Base-by-base conservation (phyloP, 2,797 vertebrate species). In the Odontamblyopus rebecca region DNA sequence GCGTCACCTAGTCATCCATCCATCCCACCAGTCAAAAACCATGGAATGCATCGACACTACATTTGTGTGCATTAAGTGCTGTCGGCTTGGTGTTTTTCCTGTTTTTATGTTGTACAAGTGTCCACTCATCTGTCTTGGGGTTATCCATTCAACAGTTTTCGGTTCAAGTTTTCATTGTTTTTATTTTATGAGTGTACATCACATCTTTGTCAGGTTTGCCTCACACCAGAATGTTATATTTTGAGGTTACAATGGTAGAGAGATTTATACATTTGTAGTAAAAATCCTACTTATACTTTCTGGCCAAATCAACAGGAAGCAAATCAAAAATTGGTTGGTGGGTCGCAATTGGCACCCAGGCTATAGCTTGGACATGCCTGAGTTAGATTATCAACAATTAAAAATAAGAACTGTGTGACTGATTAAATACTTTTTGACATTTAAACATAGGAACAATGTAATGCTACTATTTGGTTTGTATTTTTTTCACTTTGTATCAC, bases 1-100 rank as follows among this genome's bases (percentile, higher is more conserved):
- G 90, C 88, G 85, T 93, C 90, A 86, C 77, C 79, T 71, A 75
- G 80, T 90, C 90, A 89, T 84, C 80, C n/a, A 89, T 84, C 23
- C 89, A 91, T 91, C 64, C 53, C 61, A 23, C 70, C 82, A 80
- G 78, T 74, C 74, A 68, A 77, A 35, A n/a, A 23, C 70, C 83
- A 81, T 82, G 74, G 76, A 68, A 80, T 48, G 30, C 83, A 86
- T 87, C 73, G 69, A 77, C 64, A 51, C 69, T 16, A 73, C 80
- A 71, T 61, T 70, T 38, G 7, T 41, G 54, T 11, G 50, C 66
- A 12, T 56, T 74, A 50, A 19, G 29, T 82, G 53, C 56, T 79
- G 70, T 79, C 68, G 7, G 63, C n/a, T 26, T 76, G 48, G 16
- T 76, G 67, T 80, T 60, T 68, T 59, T n/a, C 23, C 12, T 15